A percentile compares a stretch with the other conserved stretches of the same genome.
These are phyloP conservation scores for Anabas testudineus DNA, from an alignment of 2,797 vertebrate genomes.

Conservation along the genomic window DNA sequence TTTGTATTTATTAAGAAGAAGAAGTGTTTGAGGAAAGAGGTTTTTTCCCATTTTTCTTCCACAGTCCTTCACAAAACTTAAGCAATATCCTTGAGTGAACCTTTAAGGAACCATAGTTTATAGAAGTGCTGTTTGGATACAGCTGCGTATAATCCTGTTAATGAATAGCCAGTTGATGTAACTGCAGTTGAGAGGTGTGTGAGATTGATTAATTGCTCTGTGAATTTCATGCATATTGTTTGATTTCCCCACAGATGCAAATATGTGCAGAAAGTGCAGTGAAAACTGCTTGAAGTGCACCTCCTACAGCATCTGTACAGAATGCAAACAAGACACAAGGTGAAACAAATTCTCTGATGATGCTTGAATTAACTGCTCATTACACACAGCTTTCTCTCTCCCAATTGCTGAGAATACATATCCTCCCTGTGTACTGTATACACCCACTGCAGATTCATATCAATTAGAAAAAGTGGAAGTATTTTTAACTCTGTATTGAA, in stretches of 20 bases:
- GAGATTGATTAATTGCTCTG: constrained; percentile 60
- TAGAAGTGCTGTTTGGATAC: constrained; percentile 23
- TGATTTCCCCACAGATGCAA: constrained; percentile 86
- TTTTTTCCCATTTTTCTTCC: not conserved
- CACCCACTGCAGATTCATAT: constrained; percentile 33
- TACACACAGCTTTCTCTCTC: constrained; percentile 55
- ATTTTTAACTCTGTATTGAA: constrained; percentile 24
- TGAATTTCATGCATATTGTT: constrained; percentile 57
- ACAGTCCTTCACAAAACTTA: constrained; percentile 5
- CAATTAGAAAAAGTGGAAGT: constrained; percentile 29
- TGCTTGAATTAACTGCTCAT: constrained; percentile 61
- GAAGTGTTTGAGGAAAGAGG: not conserved
- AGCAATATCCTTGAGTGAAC: constrained; percentile 3
- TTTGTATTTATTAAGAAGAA: not conserved
- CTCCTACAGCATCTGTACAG: constrained; percentile 91
- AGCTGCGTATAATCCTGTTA: constrained; percentile 31
- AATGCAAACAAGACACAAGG: constrained; percentile 94
- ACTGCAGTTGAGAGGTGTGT: constrained; percentile 48
- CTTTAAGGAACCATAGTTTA: constrained; percentile 14
- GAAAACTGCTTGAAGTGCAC: constrained; percentile 93
- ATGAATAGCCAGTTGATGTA: constrained; percentile 59
- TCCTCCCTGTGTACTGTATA: constrained; percentile 10
- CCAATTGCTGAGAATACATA: constrained; percentile 50
- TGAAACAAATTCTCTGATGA: constrained; percentile 79
- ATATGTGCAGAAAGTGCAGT: constrained; percentile 91